Conservation (phyloP, 2,888 invertebrate genomes). For the Tetramorium bicarinatum region DNA sequence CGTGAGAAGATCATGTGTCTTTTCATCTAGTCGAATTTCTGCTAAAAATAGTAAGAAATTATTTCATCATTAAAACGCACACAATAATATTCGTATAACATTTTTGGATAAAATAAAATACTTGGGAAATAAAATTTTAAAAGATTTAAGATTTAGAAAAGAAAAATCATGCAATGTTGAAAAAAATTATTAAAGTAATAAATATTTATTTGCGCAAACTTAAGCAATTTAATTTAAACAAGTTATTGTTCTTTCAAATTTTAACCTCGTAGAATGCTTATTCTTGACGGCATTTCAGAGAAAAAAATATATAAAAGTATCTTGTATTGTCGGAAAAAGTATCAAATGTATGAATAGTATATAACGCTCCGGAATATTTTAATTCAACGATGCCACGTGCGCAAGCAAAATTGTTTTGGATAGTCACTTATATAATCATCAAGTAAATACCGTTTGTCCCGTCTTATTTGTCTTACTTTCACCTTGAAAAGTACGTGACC, state of each 20-base stretch:
- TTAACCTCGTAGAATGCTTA: neutral
- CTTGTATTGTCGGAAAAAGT: neutral
- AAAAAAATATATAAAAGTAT: neutral
- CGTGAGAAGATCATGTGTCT: neutral
- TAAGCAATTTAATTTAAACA: neutral
- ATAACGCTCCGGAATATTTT: neutral
- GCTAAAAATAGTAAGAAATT: neutral
- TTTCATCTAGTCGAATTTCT: neutral
- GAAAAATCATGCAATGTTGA: neutral
- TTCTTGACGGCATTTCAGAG: neutral
- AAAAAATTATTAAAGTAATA: neutral
- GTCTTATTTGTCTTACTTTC: conserved; percentile 37
- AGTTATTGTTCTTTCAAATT: neutral
- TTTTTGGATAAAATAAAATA: neutral
- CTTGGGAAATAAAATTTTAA: neutral
- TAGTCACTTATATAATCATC: conserved; percentile 25
- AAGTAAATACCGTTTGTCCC: neutral
- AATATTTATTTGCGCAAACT: neutral
- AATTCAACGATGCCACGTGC: neutral
- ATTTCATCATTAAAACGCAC: neutral
- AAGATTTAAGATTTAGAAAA: neutral
- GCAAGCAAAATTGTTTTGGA: conserved; percentile 15
- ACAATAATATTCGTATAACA: neutral
- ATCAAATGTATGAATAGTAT: neutral
- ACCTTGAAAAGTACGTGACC: conserved; percentile 32